Conservation (phyloP, 2,113 vertebrate species). For the Mungos mungo region DNA sequence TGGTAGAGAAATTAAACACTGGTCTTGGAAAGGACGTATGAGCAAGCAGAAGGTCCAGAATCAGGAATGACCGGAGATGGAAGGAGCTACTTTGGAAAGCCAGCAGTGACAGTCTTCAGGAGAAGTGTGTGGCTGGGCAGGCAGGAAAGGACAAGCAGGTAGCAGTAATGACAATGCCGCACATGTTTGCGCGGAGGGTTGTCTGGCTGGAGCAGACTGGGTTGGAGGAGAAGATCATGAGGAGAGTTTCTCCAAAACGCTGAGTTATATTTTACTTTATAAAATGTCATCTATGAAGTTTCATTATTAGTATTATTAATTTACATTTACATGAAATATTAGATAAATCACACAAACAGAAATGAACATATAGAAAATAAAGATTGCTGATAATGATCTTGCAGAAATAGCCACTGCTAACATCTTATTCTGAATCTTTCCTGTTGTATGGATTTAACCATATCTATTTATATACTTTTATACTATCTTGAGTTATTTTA, state of each 20-base stretch:
- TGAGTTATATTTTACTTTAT: neutral
- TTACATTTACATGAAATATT: neutral
- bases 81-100: neutral
- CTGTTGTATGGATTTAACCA: neutral
- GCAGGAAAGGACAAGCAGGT: neutral
- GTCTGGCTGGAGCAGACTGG: neutral
- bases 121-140: neutral
- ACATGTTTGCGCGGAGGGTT: neutral
- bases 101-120: neutral
- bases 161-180: neutral
- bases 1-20: neutral
- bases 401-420: neutral
- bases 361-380: neutral
- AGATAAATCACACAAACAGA: neutral
- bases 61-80: neutral
- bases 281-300: neutral
- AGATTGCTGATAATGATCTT: neutral
- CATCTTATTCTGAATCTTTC: neutral
- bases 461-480: neutral
- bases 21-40: neutral
- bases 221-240: neutral
- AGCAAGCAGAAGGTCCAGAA: neutral
- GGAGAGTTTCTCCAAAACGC: neutral
- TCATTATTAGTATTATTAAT: neutral
- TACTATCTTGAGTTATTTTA: neutral